A percentile compares a stretch with the other conserved stretches of the same genome.
Evolutionary conservation across 1,140 invertebrate species (phyloP).

Genomic region (Halesus radiatus): DNA sequence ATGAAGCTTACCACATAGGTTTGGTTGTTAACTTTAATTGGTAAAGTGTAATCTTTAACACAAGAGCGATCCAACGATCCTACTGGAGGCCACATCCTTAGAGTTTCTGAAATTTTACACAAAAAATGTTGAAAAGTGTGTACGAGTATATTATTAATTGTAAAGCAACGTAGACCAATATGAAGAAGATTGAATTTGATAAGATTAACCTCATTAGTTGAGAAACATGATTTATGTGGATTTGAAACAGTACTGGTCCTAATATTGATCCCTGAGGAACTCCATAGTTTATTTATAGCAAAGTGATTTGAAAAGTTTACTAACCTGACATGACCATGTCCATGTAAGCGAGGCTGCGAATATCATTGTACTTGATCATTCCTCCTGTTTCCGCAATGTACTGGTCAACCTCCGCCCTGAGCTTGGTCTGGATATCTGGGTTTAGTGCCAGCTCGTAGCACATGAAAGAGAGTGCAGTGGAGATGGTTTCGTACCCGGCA

Average conservation of each 20-base stretch:
- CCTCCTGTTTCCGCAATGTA: slow-evolving; percentile 57
- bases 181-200: not conserved
- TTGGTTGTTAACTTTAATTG: not conserved
- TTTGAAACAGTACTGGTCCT: too few species aligned
- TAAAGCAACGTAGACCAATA: not conserved
- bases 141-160: not conserved
- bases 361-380: slow-evolving; percentile 61
- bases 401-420: slow-evolving; percentile 65
- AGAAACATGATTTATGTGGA: too few species aligned
- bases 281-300: too few species aligned
- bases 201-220: not conserved
- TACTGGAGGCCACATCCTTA: slow-evolving; percentile 72
- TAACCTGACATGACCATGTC: slow-evolving; percentile 49
- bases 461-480: slow-evolving; percentile 64
- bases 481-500: slow-evolving; percentile 64
- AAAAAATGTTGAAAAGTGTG: not conserved
- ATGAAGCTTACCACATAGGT: not conserved
- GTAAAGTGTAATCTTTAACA: slow-evolving; percentile 59
- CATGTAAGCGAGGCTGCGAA: slow-evolving; percentile 63
- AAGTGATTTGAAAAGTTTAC: slow-evolving; percentile 8
- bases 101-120: slow-evolving; percentile 63
- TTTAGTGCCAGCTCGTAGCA: slow-evolving; percentile 66
- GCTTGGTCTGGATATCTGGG: slow-evolving; percentile 66
- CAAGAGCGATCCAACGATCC: slow-evolving; percentile 67
- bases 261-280: too few species aligned